Conservation (phyloP, 2,797 vertebrate species). For the Zalophus californianus region DNA sequence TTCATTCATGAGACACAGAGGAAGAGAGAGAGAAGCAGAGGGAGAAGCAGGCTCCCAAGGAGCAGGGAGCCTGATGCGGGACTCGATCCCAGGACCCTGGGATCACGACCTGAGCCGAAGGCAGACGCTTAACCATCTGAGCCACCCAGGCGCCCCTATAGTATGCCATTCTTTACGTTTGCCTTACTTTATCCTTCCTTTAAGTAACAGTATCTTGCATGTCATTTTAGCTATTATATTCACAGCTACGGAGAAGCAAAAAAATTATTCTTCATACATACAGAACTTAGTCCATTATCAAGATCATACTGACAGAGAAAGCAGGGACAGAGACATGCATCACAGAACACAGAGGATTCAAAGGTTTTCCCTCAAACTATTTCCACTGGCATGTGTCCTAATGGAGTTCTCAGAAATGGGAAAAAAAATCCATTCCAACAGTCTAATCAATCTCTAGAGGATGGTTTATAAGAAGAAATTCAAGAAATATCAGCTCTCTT, state of each 20-base stretch:
- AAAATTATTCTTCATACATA: neutral
- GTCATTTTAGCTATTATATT: neutral
- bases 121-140: no score
- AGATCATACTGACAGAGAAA: neutral
- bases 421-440: neutral
- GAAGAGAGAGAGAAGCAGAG: no score
- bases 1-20: no score
- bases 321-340: neutral
- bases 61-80: no score
- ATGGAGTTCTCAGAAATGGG: neutral
- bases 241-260: neutral
- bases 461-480: neutral
- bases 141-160: no score
- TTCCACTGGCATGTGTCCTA: neutral
- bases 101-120: no score
- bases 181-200: neutral
- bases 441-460: neutral
- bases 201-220: neutral
- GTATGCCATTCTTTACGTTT: neutral
- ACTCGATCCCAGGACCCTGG: no score
- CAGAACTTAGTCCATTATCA: neutral
- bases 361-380: neutral
- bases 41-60: no score
- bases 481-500: constrained; percentile 23
- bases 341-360: neutral